Evolutionary conservation across 2,888 invertebrate species (phyloP).

Genomic region (Mythimna loreyi): DNA sequence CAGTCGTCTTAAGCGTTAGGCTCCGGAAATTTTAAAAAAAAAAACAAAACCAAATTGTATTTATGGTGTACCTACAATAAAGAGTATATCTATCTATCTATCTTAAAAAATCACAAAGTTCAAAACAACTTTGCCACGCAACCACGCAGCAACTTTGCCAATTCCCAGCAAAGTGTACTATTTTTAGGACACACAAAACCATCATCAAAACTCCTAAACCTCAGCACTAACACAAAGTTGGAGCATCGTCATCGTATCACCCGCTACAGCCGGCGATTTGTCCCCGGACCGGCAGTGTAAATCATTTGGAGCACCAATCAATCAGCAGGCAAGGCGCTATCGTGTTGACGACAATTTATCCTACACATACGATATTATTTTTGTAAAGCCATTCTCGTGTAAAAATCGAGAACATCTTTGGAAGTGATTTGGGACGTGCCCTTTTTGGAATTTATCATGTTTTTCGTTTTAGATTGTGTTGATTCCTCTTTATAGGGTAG

Average conservation of each 20-base stretch:
- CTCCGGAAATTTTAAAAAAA: no score
- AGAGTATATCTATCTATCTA: no score
- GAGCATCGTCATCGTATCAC: slow-evolving; percentile 40
- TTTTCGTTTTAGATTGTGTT: background rate
- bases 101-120: no score
- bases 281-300: slow-evolving; percentile 52
- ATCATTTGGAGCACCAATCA: slow-evolving; percentile 61
- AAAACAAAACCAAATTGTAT: no score
- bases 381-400: slow-evolving; percentile 27
- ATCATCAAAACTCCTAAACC: background rate
- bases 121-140: no score
- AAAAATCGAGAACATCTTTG: slow-evolving; percentile 31
- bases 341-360: slow-evolving; percentile 62
- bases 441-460: background rate
- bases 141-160: no score
- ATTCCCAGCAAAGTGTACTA: no score
- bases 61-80: no score
- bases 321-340: slow-evolving; percentile 64
- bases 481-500: background rate
- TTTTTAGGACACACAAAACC: no score
- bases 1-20: no score
- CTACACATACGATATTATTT: slow-evolving; percentile 56
- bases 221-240: slow-evolving; percentile 29
- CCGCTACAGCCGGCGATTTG: slow-evolving; percentile 55
- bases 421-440: slow-evolving; percentile 29